These are phyloP conservation scores for Heliconius sara DNA, from an alignment of 2,888 invertebrate genomes.

Conservation along the genomic window DNA sequence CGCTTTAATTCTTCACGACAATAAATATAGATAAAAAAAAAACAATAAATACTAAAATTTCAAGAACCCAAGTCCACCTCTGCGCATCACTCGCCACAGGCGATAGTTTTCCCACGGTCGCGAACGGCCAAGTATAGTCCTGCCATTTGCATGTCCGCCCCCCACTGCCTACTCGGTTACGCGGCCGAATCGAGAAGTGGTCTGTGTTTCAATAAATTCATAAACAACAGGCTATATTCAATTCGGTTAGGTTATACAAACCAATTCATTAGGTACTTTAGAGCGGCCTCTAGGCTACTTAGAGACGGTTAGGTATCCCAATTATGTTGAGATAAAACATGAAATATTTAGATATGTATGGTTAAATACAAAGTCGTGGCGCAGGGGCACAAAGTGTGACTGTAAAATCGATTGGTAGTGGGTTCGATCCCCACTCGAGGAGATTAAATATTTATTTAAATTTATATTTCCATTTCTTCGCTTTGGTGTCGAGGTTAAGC, in stretches of 20 bases:
- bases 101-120: conserved; percentile 84
- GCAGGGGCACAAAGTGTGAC: too few species aligned
- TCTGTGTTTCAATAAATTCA: conserved; percentile 40
- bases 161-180: conserved; percentile 77
- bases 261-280: conserved; percentile 50
- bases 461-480: too few species aligned
- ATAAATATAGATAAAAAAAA: background rate
- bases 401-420: too few species aligned
- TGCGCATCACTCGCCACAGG: conserved; percentile 77
- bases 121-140: conserved; percentile 77
- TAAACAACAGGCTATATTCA: conserved; percentile 50
- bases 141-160: conserved; percentile 81
- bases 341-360: background rate
- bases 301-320: conserved; percentile 44
- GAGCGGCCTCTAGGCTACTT: conserved; percentile 47
- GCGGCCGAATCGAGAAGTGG: conserved; percentile 59
- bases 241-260: conserved; percentile 54
- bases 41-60: conserved; percentile 5
- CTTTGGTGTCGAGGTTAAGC: too few species aligned
- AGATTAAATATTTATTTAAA: too few species aligned
- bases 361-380: background rate
- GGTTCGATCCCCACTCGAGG: too few species aligned
- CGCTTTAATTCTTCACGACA: background rate
- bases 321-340: conserved; percentile 45
- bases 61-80: conserved; percentile 59